phyloP scores from a whole-genome alignment of 2,113 vertebrate genomes.

The Nesogale talazaci region DNA sequence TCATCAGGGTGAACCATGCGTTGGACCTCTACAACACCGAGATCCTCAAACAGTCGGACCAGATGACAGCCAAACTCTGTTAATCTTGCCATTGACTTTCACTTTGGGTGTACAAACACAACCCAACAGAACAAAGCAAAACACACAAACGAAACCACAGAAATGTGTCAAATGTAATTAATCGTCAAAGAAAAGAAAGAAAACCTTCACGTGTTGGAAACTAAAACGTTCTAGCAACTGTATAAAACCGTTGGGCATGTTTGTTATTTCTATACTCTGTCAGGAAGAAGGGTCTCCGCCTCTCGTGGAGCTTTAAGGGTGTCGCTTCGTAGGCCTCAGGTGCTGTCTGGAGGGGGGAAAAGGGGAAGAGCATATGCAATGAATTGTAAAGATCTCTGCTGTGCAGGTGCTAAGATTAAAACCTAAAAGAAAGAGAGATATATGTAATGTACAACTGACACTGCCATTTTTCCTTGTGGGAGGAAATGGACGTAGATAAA shows the following conservation, averaged over 20 bases:
- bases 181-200: conserved; percentile 87
- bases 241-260: conserved; percentile 92
- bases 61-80: conserved; percentile 99
- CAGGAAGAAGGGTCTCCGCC: conserved; percentile 90
- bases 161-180: conserved; percentile 98
- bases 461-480: conserved; percentile 89
- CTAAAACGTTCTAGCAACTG: conserved; percentile 84
- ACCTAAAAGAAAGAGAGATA: conserved; percentile 80
- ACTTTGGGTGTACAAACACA: conserved; percentile 86
- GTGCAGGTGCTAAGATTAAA: conserved; percentile 89
- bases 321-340: conserved; percentile 81
- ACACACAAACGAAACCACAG: conserved; percentile 44
- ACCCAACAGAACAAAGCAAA: conserved; percentile 75
- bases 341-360: conserved; percentile 74
- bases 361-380: conserved; percentile 72
- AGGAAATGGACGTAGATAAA: conserved; percentile 89
- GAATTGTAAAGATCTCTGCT: conserved; percentile 87
- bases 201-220: conserved; percentile 86
- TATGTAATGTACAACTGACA: conserved; percentile 87
- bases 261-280: conserved; percentile 93
- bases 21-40: conserved; percentile 99
- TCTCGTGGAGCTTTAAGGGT: conserved; percentile 81
- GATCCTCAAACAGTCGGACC: conserved; percentile 99
- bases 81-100: conserved; percentile 86
- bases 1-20: conserved; percentile 98